Percentiles rank a stretch among this genome's conserved stretches.
Evolutionary conservation across 2,888 invertebrate genomes (phyloP).

Genomic region (Cabera pusaria): DNA sequence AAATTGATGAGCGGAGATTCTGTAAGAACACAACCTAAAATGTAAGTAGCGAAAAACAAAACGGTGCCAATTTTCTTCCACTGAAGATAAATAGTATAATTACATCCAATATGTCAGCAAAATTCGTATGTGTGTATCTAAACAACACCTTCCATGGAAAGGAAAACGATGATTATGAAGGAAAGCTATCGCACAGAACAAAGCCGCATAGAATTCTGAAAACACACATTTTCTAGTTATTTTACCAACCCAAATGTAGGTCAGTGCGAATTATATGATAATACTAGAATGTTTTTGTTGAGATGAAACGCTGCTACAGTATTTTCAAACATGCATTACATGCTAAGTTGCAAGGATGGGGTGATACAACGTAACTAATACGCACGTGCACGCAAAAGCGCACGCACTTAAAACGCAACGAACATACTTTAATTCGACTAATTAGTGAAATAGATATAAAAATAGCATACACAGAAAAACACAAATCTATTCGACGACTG

Average conservation of each 20-base stretch:
- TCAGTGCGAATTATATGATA: not conserved
- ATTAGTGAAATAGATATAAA: too few relatives aligned
- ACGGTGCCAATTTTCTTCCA: not conserved
- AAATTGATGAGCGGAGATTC: conserved; percentile 1
- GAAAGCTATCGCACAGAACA: conserved; percentile 33
- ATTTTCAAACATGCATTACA: conserved; percentile 54
- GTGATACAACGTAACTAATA: conserved; percentile 26
- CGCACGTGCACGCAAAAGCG: conserved; percentile 4
- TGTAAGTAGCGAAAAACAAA: conserved; percentile 5
- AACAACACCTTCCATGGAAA: conserved; percentile 78
- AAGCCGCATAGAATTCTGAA: conserved; percentile 14
- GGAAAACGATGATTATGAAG: conserved; percentile 51
- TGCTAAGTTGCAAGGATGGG: conserved; percentile 48
- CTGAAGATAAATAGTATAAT: too few relatives aligned
- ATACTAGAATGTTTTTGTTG: too few relatives aligned
- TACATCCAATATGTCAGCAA: conserved; percentile 1
- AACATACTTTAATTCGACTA: too few relatives aligned
- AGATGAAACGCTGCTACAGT: conserved; percentile 43
- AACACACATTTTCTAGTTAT: conserved; percentile 8
- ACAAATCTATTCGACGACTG: too few relatives aligned
- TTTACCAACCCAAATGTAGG: conserved; percentile 49
- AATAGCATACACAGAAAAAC: too few relatives aligned
- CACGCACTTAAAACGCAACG: not conserved
- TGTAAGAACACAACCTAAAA: too few relatives aligned
- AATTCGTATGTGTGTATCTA: conserved; percentile 36